phyloP scores from a whole-genome alignment of 1,140 invertebrate genomes.

The Saccostrea cuccullata region DNA sequence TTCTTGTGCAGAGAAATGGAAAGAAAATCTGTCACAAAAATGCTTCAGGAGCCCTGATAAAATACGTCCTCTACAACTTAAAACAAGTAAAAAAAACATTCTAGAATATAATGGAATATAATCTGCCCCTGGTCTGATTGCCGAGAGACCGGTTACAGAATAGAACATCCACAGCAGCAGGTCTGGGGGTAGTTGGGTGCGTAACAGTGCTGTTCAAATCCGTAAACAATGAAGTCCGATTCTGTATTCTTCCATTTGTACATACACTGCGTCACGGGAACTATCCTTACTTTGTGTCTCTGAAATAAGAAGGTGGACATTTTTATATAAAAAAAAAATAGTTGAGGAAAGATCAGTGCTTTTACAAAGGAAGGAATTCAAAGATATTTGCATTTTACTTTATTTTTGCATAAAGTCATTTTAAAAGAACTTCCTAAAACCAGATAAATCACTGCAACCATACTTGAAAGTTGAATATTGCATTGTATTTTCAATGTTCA shows the following conservation, averaged over 20 bases:
- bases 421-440: too few relatives aligned
- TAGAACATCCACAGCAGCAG: constrained; percentile 74
- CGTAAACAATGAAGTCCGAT: constrained; percentile 72
- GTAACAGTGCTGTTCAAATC: constrained; percentile 72
- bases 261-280: constrained; percentile 72
- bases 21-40: not conserved
- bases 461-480: too few relatives aligned
- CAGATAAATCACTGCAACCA: too few relatives aligned
- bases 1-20: not conserved
- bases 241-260: constrained; percentile 66
- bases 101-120: not conserved
- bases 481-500: too few relatives aligned
- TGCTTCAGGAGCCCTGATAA: not conserved
- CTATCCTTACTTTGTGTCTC: constrained; percentile 67
- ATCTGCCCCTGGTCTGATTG: not conserved
- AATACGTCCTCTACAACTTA: not conserved
- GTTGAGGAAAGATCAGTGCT: too few relatives aligned
- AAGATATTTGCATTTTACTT: too few relatives aligned
- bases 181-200: constrained; percentile 73
- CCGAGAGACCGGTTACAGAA: constrained; percentile 57
- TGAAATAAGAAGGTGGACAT: constrained; percentile 38
- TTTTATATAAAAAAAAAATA: too few relatives aligned
- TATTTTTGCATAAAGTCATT: too few relatives aligned
- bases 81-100: not conserved
- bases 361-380: too few relatives aligned